phyloP scores from a whole-genome alignment of 2,888 invertebrate genomes.

The Notocelia uddmanniana region DNA sequence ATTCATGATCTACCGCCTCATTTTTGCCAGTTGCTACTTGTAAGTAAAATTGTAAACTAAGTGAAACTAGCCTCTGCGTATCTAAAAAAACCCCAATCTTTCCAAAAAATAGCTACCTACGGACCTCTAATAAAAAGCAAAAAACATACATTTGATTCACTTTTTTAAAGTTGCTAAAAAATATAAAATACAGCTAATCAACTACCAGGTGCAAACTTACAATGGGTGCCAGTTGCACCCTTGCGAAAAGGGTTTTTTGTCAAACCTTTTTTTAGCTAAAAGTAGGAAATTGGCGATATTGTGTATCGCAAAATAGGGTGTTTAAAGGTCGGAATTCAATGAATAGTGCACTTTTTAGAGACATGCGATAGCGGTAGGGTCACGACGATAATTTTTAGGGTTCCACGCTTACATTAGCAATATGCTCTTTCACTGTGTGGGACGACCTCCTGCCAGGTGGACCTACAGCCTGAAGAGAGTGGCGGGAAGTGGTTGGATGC shows the following conservation, averaged over 20 bases:
- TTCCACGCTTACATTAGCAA: not conserved
- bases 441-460: too few relatives aligned
- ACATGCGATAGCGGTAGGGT: conserved; percentile 5
- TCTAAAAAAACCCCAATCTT: not conserved
- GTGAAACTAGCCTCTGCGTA: not conserved
- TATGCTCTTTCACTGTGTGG: too few relatives aligned
- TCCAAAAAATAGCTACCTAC: conserved; percentile 5
- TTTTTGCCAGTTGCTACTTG: too few relatives aligned
- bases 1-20: too few relatives aligned
- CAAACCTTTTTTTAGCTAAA: conserved; percentile 15
- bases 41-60: too few relatives aligned
- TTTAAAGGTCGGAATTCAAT: not conserved
- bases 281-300: conserved; percentile 39
- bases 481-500: too few relatives aligned
- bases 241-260: conserved; percentile 41
- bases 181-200: conserved; percentile 40
- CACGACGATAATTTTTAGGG: not conserved
- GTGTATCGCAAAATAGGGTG: conserved; percentile 28
- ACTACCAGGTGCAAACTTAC: conserved; percentile 32
- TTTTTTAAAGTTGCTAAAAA: conserved; percentile 16
- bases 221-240: conserved; percentile 35
- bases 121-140: not conserved
- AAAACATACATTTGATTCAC: conserved; percentile 10
- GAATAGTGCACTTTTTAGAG: conserved; percentile 10
- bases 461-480: too few relatives aligned